phyloP scores from a whole-genome alignment of 1,140 invertebrate genomes.

The Leptopilina boulardi region DNA sequence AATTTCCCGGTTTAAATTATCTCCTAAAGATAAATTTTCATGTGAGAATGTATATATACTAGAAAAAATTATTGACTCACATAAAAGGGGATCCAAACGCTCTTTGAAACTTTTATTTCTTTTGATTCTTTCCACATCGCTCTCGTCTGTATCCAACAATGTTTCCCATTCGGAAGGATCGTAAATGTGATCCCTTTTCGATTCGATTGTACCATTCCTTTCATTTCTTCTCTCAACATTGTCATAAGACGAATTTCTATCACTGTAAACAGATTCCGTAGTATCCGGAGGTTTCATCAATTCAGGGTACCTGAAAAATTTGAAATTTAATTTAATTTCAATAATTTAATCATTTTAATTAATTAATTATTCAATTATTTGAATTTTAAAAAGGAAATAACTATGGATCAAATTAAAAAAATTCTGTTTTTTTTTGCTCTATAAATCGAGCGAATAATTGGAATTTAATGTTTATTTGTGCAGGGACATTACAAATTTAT shows the following conservation, averaged over 20 bases:
- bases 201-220: slow-evolving; percentile 60
- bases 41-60: not conserved
- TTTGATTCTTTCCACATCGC: slow-evolving; percentile 74
- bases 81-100: slow-evolving; percentile 79
- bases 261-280: slow-evolving; percentile 70
- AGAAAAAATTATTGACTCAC: slow-evolving; percentile 50
- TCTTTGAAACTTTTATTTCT: slow-evolving; percentile 85
- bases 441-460: no score
- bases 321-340: not conserved
- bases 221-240: slow-evolving; percentile 79
- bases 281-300: slow-evolving; percentile 69
- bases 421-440: not conserved
- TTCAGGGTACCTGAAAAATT: slow-evolving; percentile 70
- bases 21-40: not conserved
- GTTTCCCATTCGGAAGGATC: slow-evolving; percentile 72
- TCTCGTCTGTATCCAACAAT: slow-evolving; percentile 71
- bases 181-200: slow-evolving; percentile 62
- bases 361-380: no score
- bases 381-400: no score
- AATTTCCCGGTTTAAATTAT: not conserved
- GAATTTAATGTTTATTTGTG: no score
- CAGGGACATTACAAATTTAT: no score
- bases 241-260: slow-evolving; percentile 85
- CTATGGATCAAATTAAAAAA: not conserved
- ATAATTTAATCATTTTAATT: not conserved